phyloP scores from a whole-genome alignment of 2,797 vertebrate genomes.

The Bradypus variegatus region DNA sequence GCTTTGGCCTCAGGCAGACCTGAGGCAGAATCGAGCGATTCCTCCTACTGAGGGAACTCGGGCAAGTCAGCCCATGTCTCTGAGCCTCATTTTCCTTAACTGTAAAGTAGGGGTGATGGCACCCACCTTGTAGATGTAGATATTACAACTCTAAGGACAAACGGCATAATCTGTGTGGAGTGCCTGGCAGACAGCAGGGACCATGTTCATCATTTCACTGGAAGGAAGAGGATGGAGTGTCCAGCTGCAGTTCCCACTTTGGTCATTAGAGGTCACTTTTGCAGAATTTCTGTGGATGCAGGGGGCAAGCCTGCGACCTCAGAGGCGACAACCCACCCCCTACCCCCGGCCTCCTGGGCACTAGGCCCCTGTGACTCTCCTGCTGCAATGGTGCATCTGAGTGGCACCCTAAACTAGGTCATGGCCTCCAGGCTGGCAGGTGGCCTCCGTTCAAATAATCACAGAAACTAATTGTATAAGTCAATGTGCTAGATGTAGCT shows the following conservation, averaged over 20 bases:
- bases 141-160: not conserved
- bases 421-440: not conserved
- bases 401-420: not conserved
- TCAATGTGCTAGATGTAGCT: not conserved
- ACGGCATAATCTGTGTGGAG: not conserved
- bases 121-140: not conserved
- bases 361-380: not conserved
- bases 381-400: not conserved
- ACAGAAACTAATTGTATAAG: not conserved
- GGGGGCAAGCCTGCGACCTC: accelerated
- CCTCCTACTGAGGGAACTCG: not conserved
- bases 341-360: not conserved
- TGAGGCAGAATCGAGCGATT: not conserved
- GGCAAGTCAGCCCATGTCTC: not conserved
- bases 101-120: not conserved
- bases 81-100: not conserved
- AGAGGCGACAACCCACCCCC: not conserved
- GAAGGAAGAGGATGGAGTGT: not conserved
- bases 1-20: not conserved
- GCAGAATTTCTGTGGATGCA: not conserved
- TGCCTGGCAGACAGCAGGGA: not conserved
- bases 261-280: constrained; percentile 30
- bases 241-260: not conserved
- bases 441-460: not conserved
- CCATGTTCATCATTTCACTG: not conserved